Conservation (phyloP, 2,113 vertebrate genomes). For the Merops nubicus region DNA sequence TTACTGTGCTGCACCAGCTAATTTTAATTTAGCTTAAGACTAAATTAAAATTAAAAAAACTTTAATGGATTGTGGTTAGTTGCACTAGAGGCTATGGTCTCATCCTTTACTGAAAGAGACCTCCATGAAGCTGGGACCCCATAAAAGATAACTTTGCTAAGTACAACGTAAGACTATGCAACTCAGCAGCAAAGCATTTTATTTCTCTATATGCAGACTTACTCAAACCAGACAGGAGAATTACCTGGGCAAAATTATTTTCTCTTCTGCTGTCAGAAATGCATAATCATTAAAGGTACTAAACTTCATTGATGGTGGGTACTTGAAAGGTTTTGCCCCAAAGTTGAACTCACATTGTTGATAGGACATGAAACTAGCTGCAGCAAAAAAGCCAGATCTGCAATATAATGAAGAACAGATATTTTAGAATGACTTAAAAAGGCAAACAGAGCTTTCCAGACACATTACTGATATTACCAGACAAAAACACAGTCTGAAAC, state of each 20-base stretch:
- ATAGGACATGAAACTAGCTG: conserved; percentile 99
- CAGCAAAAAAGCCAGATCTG: conserved; percentile 98
- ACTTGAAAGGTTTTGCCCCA: conserved; percentile 95
- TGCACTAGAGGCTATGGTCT: background rate
- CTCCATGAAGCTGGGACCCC: background rate
- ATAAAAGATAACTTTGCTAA: background rate
- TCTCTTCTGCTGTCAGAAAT: conserved; percentile 91
- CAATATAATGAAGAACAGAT: background rate
- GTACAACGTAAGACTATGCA: background rate
- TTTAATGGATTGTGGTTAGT: background rate
- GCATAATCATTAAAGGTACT: conserved; percentile 99
- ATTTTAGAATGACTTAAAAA: background rate
- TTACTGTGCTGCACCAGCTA: background rate
- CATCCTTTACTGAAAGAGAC: background rate
- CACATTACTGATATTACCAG: background rate
- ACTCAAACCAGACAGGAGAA: background rate
- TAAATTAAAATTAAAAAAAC: background rate
- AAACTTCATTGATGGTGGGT: conserved; percentile 91
- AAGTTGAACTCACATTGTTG: conserved; percentile 99
- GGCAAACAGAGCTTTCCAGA: background rate
- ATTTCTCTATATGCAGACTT: background rate
- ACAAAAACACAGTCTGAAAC: background rate
- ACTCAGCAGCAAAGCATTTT: background rate
- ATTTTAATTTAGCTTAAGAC: background rate
- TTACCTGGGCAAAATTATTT: conserved; percentile 97